Evolutionary conservation across 2,797 vertebrate genomes (phyloP), one percentile per base, ranked within the genome.

Genomic region (Apogon hyalosoma): DNA sequence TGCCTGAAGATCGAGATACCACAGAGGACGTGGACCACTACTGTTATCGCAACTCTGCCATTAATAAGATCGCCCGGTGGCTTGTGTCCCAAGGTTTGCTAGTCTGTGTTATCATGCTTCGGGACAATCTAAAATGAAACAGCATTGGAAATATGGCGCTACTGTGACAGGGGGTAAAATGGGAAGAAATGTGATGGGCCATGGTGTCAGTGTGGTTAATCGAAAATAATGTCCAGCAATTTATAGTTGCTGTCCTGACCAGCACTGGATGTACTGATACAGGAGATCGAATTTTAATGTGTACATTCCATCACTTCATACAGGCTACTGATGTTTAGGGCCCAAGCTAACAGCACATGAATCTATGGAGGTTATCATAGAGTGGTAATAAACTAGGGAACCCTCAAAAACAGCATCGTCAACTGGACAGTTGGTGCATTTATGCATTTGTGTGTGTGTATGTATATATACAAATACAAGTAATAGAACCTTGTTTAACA

Each of bases 221-320:
- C 83, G 85, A 88, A 92, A 92, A 92, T 92, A 92, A 91, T 90
- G 86, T 86, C 86, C 69, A 13, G 87, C 86, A 90, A 92, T 91
- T 93, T 92, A 92, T 92, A 82, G 91, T 82, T 59, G 78, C 83
- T 53, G 47, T 87, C 79, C 74, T 82, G 86, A 88, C 86, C 82
- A 72, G 77, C 69, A 53, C 51, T 83, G 86, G 70, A 89, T 84
- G 87, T 91, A 90, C 87, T 89, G 92, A 92, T 90, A 87, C 87
- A 86, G 63, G 87, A 91, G 91, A 92, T 92, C 54, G 80, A 89
- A 92, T 92, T 92, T 90, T 90, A 88, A 92, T 91, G 90, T 80
- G 75, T 66, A 80, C 62, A 69, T 89, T 93, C 87, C 82, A 90
- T 93, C 90, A 92, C 87, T 82, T 84, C 77, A 67, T 79, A 73